phyloP scores from a whole-genome alignment of 2,888 invertebrate genomes.

The Ornithoptera priamus region DNA sequence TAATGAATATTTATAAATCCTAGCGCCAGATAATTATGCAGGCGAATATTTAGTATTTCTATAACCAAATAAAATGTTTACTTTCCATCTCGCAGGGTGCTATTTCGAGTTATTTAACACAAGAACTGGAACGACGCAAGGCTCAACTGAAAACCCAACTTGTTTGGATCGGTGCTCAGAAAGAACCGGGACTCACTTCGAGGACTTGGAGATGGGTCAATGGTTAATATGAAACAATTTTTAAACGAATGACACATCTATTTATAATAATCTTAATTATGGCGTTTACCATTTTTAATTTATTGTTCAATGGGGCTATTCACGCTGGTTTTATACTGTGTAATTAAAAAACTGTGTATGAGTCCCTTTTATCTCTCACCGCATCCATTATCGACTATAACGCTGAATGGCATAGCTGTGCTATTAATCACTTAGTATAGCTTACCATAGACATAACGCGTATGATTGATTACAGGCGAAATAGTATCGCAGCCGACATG shows the following conservation, averaged over 20 bases:
- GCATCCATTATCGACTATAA: background rate
- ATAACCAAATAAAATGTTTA: background rate
- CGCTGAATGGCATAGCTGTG: background rate
- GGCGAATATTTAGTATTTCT: too few relatives aligned
- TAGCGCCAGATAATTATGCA: too few relatives aligned
- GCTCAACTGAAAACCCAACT: slow-evolving; percentile 89
- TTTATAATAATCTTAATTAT: background rate
- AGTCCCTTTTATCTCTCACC: background rate
- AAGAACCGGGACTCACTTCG: slow-evolving; percentile 90
- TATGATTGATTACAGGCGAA: slow-evolving; percentile 79
- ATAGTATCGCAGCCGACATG: slow-evolving; percentile 89
- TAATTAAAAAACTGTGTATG: background rate
- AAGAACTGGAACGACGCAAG: slow-evolving; percentile 90
- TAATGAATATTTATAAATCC: too few relatives aligned
- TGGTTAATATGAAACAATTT: slow-evolving; percentile 80
- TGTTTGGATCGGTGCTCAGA: slow-evolving; percentile 95
- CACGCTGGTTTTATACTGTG: too few relatives aligned
- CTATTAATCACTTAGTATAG: background rate
- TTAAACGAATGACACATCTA: background rate
- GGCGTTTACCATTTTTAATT: too few relatives aligned
- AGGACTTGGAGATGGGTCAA: slow-evolving; percentile 95
- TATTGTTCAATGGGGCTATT: too few relatives aligned
- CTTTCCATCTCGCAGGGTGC: slow-evolving; percentile 61
- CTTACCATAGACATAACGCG: background rate
- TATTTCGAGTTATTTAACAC: slow-evolving; percentile 84